A percentile compares a stretch with the other conserved stretches of the same genome.
Evolutionary conservation across 2,113 vertebrate genomes (phyloP).

Genomic region (Urocolius indicus): DNA sequence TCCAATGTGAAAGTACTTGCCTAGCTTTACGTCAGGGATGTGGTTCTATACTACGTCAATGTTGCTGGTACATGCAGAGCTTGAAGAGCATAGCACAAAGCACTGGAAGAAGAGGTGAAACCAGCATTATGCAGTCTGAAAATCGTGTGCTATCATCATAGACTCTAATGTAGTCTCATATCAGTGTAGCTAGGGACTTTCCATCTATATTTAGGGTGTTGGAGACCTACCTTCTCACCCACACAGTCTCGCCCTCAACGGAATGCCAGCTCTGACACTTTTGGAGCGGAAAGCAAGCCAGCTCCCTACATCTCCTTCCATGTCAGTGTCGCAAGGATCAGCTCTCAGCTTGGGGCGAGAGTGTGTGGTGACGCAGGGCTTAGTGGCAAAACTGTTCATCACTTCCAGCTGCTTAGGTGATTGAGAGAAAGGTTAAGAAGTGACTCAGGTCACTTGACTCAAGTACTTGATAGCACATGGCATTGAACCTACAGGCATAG

Average conservation of each 20-base stretch:
- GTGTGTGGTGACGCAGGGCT: accelerated
- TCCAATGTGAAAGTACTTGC: background rate
- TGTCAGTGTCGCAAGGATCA: accelerated
- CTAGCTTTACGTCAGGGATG: background rate
- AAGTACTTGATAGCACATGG: accelerated
- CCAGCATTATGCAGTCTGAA: background rate
- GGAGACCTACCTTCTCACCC: slow-evolving; percentile 1
- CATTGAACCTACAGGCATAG: accelerated
- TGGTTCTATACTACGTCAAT: background rate
- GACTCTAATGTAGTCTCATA: background rate
- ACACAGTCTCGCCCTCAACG: background rate
- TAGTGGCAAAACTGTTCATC: background rate
- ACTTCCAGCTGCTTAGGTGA: background rate
- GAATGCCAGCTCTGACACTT: background rate
- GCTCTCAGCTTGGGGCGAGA: accelerated
- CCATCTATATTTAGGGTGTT: slow-evolving; percentile 46
- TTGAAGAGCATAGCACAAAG: background rate
- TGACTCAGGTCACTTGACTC: background rate
- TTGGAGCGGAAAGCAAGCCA: background rate
- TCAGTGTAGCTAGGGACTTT: background rate
- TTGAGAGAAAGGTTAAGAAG: background rate
- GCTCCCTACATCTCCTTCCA: background rate
- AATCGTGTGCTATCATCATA: background rate
- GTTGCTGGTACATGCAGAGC: background rate
- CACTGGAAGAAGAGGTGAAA: background rate